phyloP scores from a whole-genome alignment of 1,140 invertebrate species.

The Helicorthomorpha holstii region DNA sequence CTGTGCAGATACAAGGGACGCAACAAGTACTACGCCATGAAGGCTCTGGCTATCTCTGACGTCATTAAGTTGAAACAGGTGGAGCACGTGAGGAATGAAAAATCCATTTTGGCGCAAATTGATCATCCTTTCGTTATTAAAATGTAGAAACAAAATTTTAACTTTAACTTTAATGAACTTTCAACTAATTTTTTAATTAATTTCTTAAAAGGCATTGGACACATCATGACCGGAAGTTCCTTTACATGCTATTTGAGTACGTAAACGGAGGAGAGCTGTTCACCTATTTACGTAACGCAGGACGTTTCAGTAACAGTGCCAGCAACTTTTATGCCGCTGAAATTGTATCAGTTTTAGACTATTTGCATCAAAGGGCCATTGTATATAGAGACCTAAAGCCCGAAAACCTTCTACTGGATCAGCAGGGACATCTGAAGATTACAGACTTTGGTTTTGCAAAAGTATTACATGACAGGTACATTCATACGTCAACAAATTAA shows the following conservation, averaged over 20 bases:
- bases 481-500: background rate
- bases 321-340: slow-evolving; percentile 85
- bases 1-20: slow-evolving; percentile 62
- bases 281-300: slow-evolving; percentile 82
- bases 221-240: slow-evolving; percentile 64
- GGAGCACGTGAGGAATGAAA: slow-evolving; percentile 89
- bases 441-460: slow-evolving; percentile 97
- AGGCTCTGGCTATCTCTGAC: slow-evolving; percentile 77
- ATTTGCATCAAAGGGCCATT: slow-evolving; percentile 71
- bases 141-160: slow-evolving; percentile 59
- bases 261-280: slow-evolving; percentile 89
- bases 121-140: slow-evolving; percentile 88
- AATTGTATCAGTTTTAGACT: slow-evolving; percentile 83
- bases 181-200: background rate
- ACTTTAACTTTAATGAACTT: no score
- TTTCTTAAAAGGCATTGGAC: slow-evolving; percentile 76
- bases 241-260: slow-evolving; percentile 91
- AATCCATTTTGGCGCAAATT: slow-evolving; percentile 62
- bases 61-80: slow-evolving; percentile 84
- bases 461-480: slow-evolving; percentile 59
- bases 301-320: slow-evolving; percentile 65
- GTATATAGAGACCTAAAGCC: slow-evolving; percentile 72
- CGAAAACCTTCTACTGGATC: slow-evolving; percentile 80
- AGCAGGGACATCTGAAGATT: slow-evolving; percentile 86
- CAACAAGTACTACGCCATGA: slow-evolving; percentile 67